Percentiles rank a stretch among this genome's conserved stretches.
These are phyloP conservation scores for Pterois miles DNA, from an alignment of 2,797 vertebrate genomes.

Conservation along the genomic window DNA sequence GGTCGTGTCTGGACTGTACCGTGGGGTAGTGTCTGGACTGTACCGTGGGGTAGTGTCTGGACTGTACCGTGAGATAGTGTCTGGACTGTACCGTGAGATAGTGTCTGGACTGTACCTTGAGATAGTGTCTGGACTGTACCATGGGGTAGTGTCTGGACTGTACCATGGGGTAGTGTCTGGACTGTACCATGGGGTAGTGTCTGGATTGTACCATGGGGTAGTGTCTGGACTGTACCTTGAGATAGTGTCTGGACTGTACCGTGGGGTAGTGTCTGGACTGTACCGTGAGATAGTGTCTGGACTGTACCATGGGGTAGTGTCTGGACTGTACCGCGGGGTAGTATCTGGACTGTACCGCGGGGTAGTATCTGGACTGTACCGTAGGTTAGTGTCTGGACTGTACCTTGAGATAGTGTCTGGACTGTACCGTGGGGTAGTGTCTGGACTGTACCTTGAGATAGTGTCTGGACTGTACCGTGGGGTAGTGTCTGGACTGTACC, in stretches of 20 bases:
- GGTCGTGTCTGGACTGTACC: neutral
- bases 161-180: no score
- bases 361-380: neutral
- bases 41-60: neutral
- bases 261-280: neutral
- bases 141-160: neutral
- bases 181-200: neutral
- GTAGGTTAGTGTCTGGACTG: no score
- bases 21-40: neutral
- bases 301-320: conserved; percentile 46
- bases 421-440: neutral
- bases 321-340: neutral
- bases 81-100: conserved; percentile 47
- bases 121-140: neutral
- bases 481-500: conserved; percentile 68
- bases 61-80: neutral
- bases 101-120: conserved; percentile 14
- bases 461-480: conserved; percentile 78
- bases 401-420: conserved; percentile 84
- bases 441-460: neutral
- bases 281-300: neutral
- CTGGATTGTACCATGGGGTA: neutral
- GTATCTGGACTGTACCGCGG: neutral
- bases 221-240: conserved; percentile 44
- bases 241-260: neutral